Evolutionary conservation across 30 jellyfish, hydroid and myxozoan genomes (phyloP).

Genomic region (Turritopsis rubra): DNA sequence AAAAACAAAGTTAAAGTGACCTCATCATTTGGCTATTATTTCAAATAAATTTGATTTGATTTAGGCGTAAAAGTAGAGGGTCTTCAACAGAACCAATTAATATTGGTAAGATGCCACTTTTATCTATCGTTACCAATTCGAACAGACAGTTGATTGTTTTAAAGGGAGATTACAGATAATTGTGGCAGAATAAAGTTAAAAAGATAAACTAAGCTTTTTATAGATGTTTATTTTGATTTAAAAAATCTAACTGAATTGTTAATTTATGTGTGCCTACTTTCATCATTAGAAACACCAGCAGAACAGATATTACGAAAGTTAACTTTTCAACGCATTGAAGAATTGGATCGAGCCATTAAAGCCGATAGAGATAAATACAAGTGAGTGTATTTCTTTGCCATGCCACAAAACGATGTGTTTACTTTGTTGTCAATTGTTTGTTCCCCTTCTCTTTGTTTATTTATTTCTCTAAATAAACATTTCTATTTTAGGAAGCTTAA

Average conservation of each 20-base stretch:
- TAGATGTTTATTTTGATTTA: too few relatives aligned
- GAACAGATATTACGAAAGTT: constrained; percentile 83
- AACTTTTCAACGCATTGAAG: constrained; percentile 88
- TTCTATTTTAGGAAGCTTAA: constrained; percentile 49
- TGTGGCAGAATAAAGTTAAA: too few relatives aligned
- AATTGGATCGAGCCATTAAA: constrained; percentile 66
- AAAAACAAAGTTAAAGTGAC: too few relatives aligned
- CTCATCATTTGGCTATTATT: not conserved
- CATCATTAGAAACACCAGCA: constrained; percentile 77
- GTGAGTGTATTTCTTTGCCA: constrained; percentile 15
- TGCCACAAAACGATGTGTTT: not conserved
- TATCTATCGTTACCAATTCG: not conserved
- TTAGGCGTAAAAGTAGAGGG: constrained; percentile 22
- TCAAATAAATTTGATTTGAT: not conserved
- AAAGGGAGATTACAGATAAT: too few relatives aligned
- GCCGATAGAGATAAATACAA: constrained; percentile 67
- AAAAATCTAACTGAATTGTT: too few relatives aligned
- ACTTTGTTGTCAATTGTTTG: too few relatives aligned
- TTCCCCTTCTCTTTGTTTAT: not conserved
- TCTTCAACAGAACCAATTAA: constrained; percentile 14
- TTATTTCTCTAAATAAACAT: not conserved
- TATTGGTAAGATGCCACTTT: not conserved
- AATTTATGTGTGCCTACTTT: too few relatives aligned
- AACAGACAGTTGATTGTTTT: too few relatives aligned
- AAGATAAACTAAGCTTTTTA: too few relatives aligned